Percentiles rank a stretch among this genome's conserved stretches.
These are phyloP conservation scores for Microcebus tavaratra DNA, from an alignment of 2,113 vertebrate genomes.

Conservation along the genomic window DNA sequence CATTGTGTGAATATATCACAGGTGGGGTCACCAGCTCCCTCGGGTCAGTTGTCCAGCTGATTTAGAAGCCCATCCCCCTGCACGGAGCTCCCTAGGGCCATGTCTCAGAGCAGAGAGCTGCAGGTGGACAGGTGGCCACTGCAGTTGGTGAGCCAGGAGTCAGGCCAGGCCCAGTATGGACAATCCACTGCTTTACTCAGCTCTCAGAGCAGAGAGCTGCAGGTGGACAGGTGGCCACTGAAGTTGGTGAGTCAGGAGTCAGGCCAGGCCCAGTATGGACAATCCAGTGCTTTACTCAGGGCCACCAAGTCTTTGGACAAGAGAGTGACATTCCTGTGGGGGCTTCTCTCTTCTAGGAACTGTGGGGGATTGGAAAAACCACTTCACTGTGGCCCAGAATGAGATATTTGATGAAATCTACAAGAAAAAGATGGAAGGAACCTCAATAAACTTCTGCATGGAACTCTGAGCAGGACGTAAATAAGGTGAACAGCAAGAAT, in stretches of 20 bases:
- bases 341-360: constrained; percentile 81
- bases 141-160: not conserved
- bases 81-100: accelerated
- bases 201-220: not conserved
- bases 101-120: not conserved
- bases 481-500: not conserved
- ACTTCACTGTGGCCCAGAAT: constrained; percentile 91
- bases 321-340: not conserved
- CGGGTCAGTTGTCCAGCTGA: not conserved
- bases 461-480: constrained; percentile 71
- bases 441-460: constrained; percentile 75
- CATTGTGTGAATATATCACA: not conserved
- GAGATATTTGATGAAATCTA: constrained; percentile 87
- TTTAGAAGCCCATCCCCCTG: not conserved
- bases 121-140: not conserved
- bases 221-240: not conserved
- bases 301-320: not conserved
- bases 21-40: not conserved
- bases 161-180: not conserved
- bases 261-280: not conserved
- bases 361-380: constrained; percentile 93
- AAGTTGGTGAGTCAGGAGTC: not conserved
- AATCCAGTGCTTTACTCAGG: not conserved
- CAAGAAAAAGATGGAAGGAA: constrained; percentile 80
- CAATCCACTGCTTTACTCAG: not conserved